Evolutionary conservation across 2,888 invertebrate genomes (phyloP).

Genomic region (Andrena fulva): DNA sequence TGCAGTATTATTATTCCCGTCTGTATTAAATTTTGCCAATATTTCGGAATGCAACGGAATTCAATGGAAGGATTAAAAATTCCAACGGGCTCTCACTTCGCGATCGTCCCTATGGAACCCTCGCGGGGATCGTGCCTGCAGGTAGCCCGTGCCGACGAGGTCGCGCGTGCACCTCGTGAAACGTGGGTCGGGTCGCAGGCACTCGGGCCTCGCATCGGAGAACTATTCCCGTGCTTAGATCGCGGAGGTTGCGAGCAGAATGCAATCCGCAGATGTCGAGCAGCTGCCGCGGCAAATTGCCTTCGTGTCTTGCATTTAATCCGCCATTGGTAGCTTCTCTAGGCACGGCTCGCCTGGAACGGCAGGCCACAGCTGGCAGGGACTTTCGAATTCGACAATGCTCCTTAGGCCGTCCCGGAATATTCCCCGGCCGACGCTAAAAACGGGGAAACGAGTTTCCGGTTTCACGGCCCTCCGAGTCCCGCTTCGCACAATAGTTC

Average conservation of each 20-base stretch:
- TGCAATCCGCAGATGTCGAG: slow-evolving; percentile 81
- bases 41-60: no score
- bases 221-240: slow-evolving; percentile 65
- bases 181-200: slow-evolving; percentile 18
- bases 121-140: background rate
- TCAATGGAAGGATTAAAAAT: no score
- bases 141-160: slow-evolving; percentile 14
- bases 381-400: slow-evolving; percentile 56
- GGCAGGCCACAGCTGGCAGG: slow-evolving; percentile 63
- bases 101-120: no score
- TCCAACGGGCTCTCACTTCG: no score
- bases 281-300: slow-evolving; percentile 78
- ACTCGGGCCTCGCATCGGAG: slow-evolving; percentile 46
- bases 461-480: slow-evolving; percentile 18
- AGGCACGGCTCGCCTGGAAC: slow-evolving; percentile 38
- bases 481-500: background rate
- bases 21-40: no score
- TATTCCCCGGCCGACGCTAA: slow-evolving; percentile 15
- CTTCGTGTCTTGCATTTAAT: slow-evolving; percentile 71
- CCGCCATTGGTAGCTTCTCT: slow-evolving; percentile 66
- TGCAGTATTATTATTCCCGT: no score
- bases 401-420: slow-evolving; percentile 12
- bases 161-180: slow-evolving; percentile 28
- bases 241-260: slow-evolving; percentile 69
- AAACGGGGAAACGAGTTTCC: slow-evolving; percentile 42